These are phyloP conservation scores for Pseudorectes ferrugineus DNA, from an alignment of 2,113 vertebrate genomes.

Conservation along the genomic window DNA sequence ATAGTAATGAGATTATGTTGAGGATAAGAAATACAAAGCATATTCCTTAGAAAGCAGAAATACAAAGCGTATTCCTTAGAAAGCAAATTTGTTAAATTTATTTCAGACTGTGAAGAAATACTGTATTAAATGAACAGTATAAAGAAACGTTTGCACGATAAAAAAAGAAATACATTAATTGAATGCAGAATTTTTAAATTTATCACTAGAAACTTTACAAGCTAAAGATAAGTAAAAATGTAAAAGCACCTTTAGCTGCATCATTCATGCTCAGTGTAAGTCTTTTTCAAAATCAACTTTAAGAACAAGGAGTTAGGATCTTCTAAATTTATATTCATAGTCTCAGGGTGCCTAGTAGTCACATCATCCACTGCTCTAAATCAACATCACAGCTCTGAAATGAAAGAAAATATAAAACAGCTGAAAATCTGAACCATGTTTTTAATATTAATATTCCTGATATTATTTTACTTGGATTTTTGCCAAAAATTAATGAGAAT, in stretches of 20 bases:
- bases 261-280: neutral
- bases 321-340: neutral
- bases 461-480: neutral
- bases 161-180: neutral
- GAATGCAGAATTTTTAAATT: neutral
- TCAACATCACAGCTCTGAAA: neutral
- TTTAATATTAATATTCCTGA: neutral
- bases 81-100: conserved; percentile 19
- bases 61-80: conserved; percentile 16
- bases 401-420: neutral
- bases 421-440: neutral
- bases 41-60: conserved; percentile 37
- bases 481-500: neutral
- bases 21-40: neutral
- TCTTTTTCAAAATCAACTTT: neutral
- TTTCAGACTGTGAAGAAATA: conserved; percentile 41
- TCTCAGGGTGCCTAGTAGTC: neutral
- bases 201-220: neutral
- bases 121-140: conserved; percentile 22
- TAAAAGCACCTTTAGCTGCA: conserved; percentile 32
- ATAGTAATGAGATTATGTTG: neutral
- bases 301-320: neutral
- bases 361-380: neutral
- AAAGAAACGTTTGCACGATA: neutral
- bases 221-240: neutral